Percentiles rank a stretch among this genome's conserved stretches.
phyloP scores from a whole-genome alignment of 1,140 invertebrate species.

The Penaeus chinensis region DNA sequence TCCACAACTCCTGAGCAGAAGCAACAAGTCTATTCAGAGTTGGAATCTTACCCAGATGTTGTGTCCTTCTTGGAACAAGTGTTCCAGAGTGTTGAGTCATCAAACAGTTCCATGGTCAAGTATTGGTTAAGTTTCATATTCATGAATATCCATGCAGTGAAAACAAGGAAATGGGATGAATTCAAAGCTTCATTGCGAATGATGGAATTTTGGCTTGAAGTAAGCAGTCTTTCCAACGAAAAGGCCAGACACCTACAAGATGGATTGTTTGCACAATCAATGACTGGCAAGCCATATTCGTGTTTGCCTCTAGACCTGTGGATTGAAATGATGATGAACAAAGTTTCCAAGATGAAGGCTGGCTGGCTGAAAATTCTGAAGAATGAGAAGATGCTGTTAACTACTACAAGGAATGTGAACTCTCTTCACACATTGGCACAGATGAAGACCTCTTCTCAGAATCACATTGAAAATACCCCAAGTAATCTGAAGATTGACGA shows the following conservation, averaged over 20 bases:
- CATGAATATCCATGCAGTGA: conserved; percentile 27
- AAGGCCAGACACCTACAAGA: not conserved
- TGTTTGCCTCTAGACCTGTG: conserved; percentile 2
- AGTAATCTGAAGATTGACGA: conserved; percentile 18
- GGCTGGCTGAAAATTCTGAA: conserved; percentile 23
- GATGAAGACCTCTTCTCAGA: conserved; percentile 20
- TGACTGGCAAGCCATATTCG: not conserved
- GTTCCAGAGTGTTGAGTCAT: too few relatives aligned
- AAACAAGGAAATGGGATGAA: conserved; percentile 28
- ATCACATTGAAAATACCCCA: conserved; percentile 26
- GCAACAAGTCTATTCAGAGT: conserved; percentile 21
- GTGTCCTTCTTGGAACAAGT: too few relatives aligned
- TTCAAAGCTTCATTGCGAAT: conserved; percentile 8
- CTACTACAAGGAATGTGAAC: conserved; percentile 3
- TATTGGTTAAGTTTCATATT: too few relatives aligned
- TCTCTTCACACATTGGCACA: conserved; percentile 31
- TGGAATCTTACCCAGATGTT: conserved; percentile 13
- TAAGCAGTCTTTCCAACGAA: conserved; percentile 3
- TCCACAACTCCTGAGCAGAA: conserved; percentile 11
- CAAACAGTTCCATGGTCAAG: too few relatives aligned
- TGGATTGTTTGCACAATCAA: conserved; percentile 29
- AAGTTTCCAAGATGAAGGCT: conserved; percentile 19
- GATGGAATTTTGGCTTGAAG: conserved; percentile 28
- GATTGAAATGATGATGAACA: conserved; percentile 20
- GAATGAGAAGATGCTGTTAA: conserved; percentile 14